These are phyloP conservation scores for Isaurus tuberculatus DNA, from an alignment of 92 coral and sea anemone genomes.

Conservation along the genomic window DNA sequence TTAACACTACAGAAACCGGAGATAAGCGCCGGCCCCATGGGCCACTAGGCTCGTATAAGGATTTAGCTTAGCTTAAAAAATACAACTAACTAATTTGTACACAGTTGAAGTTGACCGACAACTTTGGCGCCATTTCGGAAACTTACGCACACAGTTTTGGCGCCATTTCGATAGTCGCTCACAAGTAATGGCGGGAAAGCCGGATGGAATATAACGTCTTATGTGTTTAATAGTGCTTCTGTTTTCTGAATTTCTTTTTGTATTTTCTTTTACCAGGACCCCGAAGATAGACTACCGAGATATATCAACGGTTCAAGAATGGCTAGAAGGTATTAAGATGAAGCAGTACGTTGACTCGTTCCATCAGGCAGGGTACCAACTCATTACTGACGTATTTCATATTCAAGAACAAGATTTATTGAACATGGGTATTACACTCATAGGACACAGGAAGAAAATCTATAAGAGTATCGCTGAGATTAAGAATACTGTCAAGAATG, in stretches of 20 bases:
- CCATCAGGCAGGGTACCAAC: constrained; percentile 73
- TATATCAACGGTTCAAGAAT: constrained; percentile 71
- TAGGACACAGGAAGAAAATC: constrained; percentile 96
- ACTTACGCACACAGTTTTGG: too few species aligned
- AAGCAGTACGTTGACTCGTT: constrained; percentile 75
- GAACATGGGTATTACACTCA: constrained; percentile 83
- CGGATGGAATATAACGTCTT: too few species aligned
- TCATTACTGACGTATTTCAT: constrained; percentile 67
- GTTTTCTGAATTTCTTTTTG: neutral
- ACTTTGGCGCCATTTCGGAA: too few species aligned
- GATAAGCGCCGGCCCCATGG: too few species aligned
- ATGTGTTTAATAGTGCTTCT: neutral
- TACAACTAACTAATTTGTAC: too few species aligned
- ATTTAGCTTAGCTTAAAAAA: too few species aligned
- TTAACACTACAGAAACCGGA: too few species aligned
- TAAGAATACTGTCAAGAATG: constrained; percentile 53
- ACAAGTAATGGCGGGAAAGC: too few species aligned
- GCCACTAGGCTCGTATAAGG: too few species aligned
- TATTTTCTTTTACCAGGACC: constrained; percentile 49
- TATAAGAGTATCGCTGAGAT: constrained; percentile 82
- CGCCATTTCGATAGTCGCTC: too few species aligned
- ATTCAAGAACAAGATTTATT: constrained; percentile 80
- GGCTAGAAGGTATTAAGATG: constrained; percentile 94
- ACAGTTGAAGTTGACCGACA: too few species aligned
- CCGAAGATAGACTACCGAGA: constrained; percentile 72